A percentile compares a stretch with the other conserved stretches of the same genome.
Conservation (phyloP, 2,797 vertebrate genomes). For the Tapirus indicus region DNA sequence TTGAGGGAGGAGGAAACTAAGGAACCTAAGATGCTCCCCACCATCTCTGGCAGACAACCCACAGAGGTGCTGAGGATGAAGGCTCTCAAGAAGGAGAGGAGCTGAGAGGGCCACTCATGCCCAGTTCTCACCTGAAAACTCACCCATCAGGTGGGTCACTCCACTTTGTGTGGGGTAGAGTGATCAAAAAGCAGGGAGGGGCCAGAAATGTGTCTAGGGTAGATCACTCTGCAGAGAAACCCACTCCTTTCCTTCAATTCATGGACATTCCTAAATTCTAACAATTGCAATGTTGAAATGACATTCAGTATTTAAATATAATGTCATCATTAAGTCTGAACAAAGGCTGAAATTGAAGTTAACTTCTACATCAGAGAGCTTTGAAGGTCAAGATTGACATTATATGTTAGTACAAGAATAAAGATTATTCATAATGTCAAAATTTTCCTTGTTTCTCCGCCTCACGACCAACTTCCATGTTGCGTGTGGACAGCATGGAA, state of each 20-base stretch:
- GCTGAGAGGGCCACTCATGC: not conserved
- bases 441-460: not conserved
- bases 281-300: not conserved
- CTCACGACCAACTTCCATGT: not conserved
- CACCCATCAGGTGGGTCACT: no score
- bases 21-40: not conserved
- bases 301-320: not conserved
- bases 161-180: not conserved
- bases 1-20: accelerated
- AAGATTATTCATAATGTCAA: not conserved
- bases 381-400: not conserved
- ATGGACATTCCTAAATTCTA: not conserved
- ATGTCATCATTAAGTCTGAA: not conserved
- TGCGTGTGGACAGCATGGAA: not conserved
- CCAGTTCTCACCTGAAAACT: not conserved
- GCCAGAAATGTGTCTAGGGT: no score
- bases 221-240: not conserved
- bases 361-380: not conserved
- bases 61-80: not conserved
- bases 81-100: not conserved
- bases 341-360: not conserved
- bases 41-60: not conserved
- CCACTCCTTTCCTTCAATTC: not conserved
- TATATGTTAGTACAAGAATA: not conserved
- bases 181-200: not conserved